A percentile compares a stretch with the other conserved stretches of the same genome.
Evolutionary conservation across 2,113 vertebrate genomes (phyloP).

Genomic region (Hippocampus comes): DNA sequence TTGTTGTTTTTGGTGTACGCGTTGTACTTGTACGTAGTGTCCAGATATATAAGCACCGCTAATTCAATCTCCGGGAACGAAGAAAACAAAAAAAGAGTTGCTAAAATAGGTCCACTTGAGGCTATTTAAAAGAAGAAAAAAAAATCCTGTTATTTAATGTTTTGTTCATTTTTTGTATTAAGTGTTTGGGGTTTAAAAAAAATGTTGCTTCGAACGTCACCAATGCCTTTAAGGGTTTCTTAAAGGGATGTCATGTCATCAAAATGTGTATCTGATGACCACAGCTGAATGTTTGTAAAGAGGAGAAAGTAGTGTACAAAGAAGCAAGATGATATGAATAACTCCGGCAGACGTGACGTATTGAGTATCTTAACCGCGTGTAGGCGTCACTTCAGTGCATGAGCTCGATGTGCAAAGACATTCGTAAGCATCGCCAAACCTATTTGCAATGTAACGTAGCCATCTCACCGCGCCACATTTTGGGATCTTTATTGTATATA

Average conservation of each 20-base stretch:
- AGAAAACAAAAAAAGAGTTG: slow-evolving; percentile 17
- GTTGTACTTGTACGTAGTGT: slow-evolving; percentile 46
- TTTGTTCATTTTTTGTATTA: slow-evolving; percentile 51
- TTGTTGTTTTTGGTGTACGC: slow-evolving; percentile 51
- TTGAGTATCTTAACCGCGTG: slow-evolving; percentile 52
- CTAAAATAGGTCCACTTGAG: slow-evolving; percentile 41
- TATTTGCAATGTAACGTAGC: slow-evolving; percentile 63
- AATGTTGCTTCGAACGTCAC: slow-evolving; percentile 60
- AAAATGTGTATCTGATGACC: slow-evolving; percentile 50
- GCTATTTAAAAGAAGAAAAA: neutral
- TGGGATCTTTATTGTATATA: slow-evolving; percentile 71
- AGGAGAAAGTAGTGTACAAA: slow-evolving; percentile 34
- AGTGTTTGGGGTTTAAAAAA: slow-evolving; percentile 27
- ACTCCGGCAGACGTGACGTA: slow-evolving; percentile 49
- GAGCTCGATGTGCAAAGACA: slow-evolving; percentile 65
- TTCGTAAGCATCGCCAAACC: slow-evolving; percentile 67
- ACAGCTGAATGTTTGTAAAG: slow-evolving; percentile 66
- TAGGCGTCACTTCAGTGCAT: slow-evolving; percentile 68
- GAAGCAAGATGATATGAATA: slow-evolving; percentile 26
- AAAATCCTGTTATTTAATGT: slow-evolving; percentile 17
- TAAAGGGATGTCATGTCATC: slow-evolving; percentile 66
- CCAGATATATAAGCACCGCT: slow-evolving; percentile 50
- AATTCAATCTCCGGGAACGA: slow-evolving; percentile 17
- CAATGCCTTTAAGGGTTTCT: slow-evolving; percentile 73
- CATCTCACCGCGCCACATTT: slow-evolving; percentile 60